A percentile compares a stretch with the other conserved stretches of the same genome.
These are phyloP conservation scores for Rotaria macrura DNA, from an alignment of 2,888 invertebrate genomes.

Conservation along the genomic window DNA sequence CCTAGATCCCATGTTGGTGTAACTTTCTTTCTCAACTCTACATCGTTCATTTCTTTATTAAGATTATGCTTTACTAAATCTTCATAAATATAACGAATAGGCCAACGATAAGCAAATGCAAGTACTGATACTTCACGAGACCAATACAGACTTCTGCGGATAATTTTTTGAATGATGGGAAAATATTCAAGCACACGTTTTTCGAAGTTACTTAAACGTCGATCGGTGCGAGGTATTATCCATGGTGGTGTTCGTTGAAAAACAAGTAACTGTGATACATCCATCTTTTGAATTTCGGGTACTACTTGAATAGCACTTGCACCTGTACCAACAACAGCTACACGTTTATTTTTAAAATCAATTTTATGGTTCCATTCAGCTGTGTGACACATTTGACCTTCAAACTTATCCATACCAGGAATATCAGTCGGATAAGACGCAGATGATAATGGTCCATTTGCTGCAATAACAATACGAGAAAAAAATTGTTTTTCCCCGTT, in stretches of 20 bases:
- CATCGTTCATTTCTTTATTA: background rate
- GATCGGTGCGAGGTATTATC: background rate
- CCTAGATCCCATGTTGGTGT: background rate
- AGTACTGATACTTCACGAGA: background rate
- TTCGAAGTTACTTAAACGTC: background rate
- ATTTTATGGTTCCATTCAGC: background rate
- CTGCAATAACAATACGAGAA: background rate
- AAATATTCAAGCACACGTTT: background rate
- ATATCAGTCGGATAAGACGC: background rate
- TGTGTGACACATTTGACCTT: background rate
- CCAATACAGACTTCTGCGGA: background rate
- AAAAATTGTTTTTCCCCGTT: background rate
- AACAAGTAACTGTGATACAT: background rate
- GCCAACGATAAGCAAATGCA: background rate
- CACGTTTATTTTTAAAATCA: background rate
- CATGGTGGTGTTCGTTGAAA: constrained; percentile 1
- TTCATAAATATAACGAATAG: background rate
- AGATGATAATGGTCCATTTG: background rate
- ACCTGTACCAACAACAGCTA: background rate
- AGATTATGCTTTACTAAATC: background rate
- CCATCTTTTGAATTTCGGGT: background rate
- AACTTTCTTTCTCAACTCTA: background rate
- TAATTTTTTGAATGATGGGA: background rate
- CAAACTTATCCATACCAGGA: background rate
- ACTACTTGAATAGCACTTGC: background rate